These are phyloP conservation scores for Cyaniris semiargus DNA, from an alignment of 2,888 invertebrate genomes.

Conservation along the genomic window DNA sequence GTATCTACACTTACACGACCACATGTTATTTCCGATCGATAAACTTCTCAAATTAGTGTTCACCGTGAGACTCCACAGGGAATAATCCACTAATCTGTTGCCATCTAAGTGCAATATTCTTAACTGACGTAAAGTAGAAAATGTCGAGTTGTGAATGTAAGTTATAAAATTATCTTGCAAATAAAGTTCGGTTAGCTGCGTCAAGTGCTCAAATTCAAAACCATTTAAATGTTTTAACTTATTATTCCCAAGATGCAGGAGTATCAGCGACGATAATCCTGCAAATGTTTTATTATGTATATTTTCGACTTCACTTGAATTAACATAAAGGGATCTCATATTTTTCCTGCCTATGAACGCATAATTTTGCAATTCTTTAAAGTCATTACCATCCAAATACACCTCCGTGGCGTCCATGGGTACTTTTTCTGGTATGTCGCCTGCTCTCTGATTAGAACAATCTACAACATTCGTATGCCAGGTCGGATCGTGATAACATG, in stretches of 20 bases:
- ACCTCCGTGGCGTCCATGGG: conserved; percentile 97
- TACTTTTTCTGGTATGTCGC: conserved; percentile 90
- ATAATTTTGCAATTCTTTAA: conserved; percentile 91
- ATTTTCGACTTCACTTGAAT: conserved; percentile 89
- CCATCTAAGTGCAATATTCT: conserved; percentile 90
- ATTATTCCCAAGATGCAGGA: conserved; percentile 92
- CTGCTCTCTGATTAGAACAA: conserved; percentile 89
- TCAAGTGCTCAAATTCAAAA: conserved; percentile 91
- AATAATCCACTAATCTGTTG: conserved; percentile 88
- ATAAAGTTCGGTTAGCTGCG: conserved; percentile 89
- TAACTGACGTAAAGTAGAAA: conserved; percentile 86
- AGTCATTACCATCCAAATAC: conserved; percentile 93
- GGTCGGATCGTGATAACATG: conserved; percentile 95
- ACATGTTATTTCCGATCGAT: conserved; percentile 90
- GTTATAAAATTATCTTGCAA: conserved; percentile 91
- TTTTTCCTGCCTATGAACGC: conserved; percentile 95
- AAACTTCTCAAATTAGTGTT: conserved; percentile 86
- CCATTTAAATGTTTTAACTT: conserved; percentile 88
- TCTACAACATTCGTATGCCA: conserved; percentile 96
- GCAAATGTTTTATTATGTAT: conserved; percentile 94
- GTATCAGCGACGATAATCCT: conserved; percentile 89
- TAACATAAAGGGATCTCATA: conserved; percentile 91
- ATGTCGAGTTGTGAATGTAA: conserved; percentile 88
- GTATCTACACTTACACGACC: conserved; percentile 95
- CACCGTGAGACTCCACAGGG: conserved; percentile 85